Conservation (phyloP, 2,113 vertebrate genomes). For the Acrocephalus arundinaceus region DNA sequence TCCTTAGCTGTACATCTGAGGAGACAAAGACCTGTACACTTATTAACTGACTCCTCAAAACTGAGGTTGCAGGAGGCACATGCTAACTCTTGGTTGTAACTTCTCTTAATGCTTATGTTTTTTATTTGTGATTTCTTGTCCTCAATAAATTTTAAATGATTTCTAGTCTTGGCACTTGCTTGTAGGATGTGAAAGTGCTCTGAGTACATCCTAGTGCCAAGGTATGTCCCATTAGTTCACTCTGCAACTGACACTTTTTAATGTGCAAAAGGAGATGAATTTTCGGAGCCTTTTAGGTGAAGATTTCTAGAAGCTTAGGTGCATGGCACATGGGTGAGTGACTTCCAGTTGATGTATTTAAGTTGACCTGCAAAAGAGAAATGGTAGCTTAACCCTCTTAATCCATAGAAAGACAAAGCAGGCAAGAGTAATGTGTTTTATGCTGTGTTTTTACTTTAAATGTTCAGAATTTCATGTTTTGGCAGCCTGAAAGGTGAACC, state of each 20-base stretch:
- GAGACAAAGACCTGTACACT: conserved; percentile 73
- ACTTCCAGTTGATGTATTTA: conserved; percentile 51
- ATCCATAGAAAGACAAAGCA: not conserved
- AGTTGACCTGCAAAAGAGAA: conserved; percentile 68
- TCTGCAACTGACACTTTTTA: not conserved
- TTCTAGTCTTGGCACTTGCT: conserved; percentile 21
- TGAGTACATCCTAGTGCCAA: conserved; percentile 36
- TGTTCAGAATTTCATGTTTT: not conserved
- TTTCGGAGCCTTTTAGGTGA: conserved; percentile 61
- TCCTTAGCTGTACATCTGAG: conserved; percentile 66
- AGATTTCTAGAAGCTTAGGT: conserved; percentile 76
- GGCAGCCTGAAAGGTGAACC: not conserved
- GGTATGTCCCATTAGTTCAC: not conserved
- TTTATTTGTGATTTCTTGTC: conserved; percentile 41
- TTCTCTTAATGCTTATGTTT: not conserved
- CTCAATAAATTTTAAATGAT: conserved; percentile 27
- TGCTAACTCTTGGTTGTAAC: conserved; percentile 3
- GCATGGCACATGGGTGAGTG: conserved; percentile 64
- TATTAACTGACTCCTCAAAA: conserved; percentile 66
- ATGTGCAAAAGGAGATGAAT: conserved; percentile 21
- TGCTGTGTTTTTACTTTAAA: not conserved
- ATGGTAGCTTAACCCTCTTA: not conserved
- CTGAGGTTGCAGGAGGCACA: conserved; percentile 20
- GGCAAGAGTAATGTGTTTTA: not conserved
- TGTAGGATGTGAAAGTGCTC: conserved; percentile 8